Evolutionary conservation across 2,888 invertebrate species (phyloP).

Genomic region (Hyppa rectilinea): DNA sequence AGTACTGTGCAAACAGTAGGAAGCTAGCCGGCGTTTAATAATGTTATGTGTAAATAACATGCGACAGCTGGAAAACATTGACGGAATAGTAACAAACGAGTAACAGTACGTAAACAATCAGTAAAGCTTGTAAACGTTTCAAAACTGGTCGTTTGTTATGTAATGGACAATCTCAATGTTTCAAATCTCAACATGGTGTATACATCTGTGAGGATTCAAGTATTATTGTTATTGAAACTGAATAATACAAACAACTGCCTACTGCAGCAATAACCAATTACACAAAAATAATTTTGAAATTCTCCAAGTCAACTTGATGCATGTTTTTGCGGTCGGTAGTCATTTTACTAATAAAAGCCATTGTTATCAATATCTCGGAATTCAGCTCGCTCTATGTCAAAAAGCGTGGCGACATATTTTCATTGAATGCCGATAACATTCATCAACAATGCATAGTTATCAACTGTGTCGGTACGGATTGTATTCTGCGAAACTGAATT

Average conservation of each 20-base stretch:
- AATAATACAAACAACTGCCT: constrained; percentile 18
- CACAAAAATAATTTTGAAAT: no score
- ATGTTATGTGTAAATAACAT: constrained; percentile 55
- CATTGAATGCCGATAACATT: constrained; percentile 55
- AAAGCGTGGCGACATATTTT: constrained; percentile 49
- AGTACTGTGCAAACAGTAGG: constrained; percentile 45
- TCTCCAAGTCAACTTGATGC: neutral
- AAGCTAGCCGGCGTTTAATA: constrained; percentile 35
- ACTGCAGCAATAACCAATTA: constrained; percentile 15
- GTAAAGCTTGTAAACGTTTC: constrained; percentile 65
- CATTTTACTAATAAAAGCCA: neutral
- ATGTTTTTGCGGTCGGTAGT: neutral
- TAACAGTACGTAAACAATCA: constrained; percentile 66
- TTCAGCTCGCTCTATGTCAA: constrained; percentile 19
- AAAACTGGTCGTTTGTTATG: constrained; percentile 41
- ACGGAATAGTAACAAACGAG: constrained; percentile 53
- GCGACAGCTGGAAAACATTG: constrained; percentile 64
- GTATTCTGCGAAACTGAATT: constrained; percentile 42
- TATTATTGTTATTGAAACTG: constrained; percentile 35
- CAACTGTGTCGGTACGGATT: constrained; percentile 31
- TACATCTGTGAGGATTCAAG: constrained; percentile 12
- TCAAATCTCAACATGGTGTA: constrained; percentile 8
- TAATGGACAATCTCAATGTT: constrained; percentile 42
- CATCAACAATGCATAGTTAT: constrained; percentile 47
- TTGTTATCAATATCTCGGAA: constrained; percentile 28